Conservation (phyloP, 2,888 invertebrate genomes). For the Caenorhabditis panamensis region DNA sequence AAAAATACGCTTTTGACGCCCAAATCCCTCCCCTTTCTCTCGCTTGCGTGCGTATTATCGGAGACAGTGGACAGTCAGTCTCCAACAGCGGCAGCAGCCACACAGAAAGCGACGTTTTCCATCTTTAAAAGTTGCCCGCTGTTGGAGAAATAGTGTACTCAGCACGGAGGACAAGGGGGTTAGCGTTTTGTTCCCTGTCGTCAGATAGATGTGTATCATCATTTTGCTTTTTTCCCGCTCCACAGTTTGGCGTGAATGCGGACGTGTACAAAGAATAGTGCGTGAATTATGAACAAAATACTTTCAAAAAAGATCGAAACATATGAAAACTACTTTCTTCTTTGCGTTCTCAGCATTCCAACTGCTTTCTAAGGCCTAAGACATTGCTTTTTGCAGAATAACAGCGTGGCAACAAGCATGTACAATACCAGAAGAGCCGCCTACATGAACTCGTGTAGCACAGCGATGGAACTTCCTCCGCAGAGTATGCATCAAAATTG, state of each 20-base stretch:
- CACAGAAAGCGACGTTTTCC: conserved; percentile 27
- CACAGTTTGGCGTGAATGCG: not conserved
- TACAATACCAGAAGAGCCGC: conserved; percentile 58
- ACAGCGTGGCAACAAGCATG: conserved; percentile 60
- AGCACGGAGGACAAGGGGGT: not conserved
- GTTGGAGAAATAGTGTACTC: conserved; percentile 33
- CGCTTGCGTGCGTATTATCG: conserved; percentile 31
- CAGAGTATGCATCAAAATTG: conserved; percentile 44
- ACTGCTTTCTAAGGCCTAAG: conserved; percentile 3
- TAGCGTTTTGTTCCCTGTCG: conserved; percentile 16
- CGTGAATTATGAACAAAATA: conserved; percentile 1
- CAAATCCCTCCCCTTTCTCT: conserved; percentile 13
- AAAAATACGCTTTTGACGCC: conserved; percentile 24
- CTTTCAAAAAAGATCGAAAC: not conserved
- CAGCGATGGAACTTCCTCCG: conserved; percentile 34
- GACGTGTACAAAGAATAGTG: not conserved
- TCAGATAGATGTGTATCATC: conserved; percentile 42
- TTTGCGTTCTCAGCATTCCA: not conserved
- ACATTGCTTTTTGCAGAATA: conserved; percentile 50
- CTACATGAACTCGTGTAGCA: conserved; percentile 57
- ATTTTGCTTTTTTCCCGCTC: conserved; percentile 7
- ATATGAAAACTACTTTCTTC: not conserved
- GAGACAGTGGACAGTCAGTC: conserved; percentile 27
- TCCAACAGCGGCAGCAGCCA: conserved; percentile 9
- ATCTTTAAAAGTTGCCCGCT: conserved; percentile 48